Base-by-base conservation (phyloP, 2,888 invertebrate genomes). In the Drosophila colorata region DNA sequence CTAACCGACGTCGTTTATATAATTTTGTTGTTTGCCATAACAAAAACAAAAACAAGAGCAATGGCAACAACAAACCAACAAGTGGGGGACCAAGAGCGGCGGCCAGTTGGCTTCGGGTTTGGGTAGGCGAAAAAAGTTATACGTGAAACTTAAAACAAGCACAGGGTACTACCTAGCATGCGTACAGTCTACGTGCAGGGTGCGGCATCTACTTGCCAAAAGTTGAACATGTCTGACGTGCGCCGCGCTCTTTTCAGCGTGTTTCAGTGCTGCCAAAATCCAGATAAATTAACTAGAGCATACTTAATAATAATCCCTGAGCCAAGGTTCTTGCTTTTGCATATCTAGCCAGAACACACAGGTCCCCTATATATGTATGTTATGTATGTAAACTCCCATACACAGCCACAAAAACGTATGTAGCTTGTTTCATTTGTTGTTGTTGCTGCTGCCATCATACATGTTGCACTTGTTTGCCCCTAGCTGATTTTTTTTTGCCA, bases 1-100 rank as follows among this genome's bases (percentile, higher is more conserved):
- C 88, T 80, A 90, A 89, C 85, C 85, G 80, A 80, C 87, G 78
- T 84, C 87, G 85, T 74, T 84, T 84, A 73, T 89, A 85, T 87
- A 87, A 90, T 87, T 90, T 87, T 79, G 80, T 78, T 89, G 78
- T 75, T 80, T 79, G 71, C 70, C 73, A 74, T 74, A 79, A 80
- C 78, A 82, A 81, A 76, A 86, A 78, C 38, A 49, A 37, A 44
- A 59, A 52, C 18, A 14, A 18, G 35, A 59, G 25, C 14, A 28
- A 9, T 8, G 28, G 14, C 49, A 75, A 44, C 35, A 20, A 8
- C 40, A 43, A 48, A 20, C 61, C 52, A 58, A 43, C 57, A 41
- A 52, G 28, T 25, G 46, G 40, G 31, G 16, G 35, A 23, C 11
- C 11, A 18, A 14, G 48, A 14, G 16, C 11, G 14, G 44, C 25